Base-by-base conservation (phyloP, 1,140 invertebrate species). In the Helicoverpa armigera region DNA sequence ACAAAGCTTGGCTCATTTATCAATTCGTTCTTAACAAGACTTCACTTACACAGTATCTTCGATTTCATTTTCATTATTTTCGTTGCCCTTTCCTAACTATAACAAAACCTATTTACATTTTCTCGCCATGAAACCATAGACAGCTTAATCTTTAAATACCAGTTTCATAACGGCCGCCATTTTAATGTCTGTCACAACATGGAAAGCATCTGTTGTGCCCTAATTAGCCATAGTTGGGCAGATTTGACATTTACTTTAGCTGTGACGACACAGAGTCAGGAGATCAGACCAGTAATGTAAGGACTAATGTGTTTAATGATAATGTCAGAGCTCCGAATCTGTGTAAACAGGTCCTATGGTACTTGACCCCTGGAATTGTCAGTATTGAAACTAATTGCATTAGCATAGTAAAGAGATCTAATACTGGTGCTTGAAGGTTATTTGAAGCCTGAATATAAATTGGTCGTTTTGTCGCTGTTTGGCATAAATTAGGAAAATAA, bases 171-270 rank as follows among this genome's bases (percentile, higher is more conserved):
- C 53, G 50, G 67, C 23, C 48, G 67, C 10, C 67, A 70, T 70
- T 70, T 53, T 70, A 53, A 31, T 69, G 48, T 16, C 50, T 70
- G 50, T 70, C 67, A 70, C 50, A 70, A 53, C 48, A 70, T 53
- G 67, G 29, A 29, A 67, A 67, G 63, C 63, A 67, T 50, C 35
- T 67, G 43, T 50, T 3, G 35, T 51, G 51, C 23, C 50, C 60
- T 65, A 77, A 54, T 67, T 77, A 77, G 43, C 75, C 75, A 35
- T 77, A 67, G 61, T 77, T 53, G 61, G 75, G n/a, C 23, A 65
- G 43, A 65, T 77, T 54, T 67, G 75, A 77, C 75, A 77, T 77
- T 77, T 65, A n/a, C 53, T 61, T n/a, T 29, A 23, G 50, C 23
- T 11, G 35, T 77, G 75, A 29, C 67, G 50, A 23, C 63, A 67